phyloP scores from a whole-genome alignment of 2,797 vertebrate genomes.

The Lithobates pipiens region DNA sequence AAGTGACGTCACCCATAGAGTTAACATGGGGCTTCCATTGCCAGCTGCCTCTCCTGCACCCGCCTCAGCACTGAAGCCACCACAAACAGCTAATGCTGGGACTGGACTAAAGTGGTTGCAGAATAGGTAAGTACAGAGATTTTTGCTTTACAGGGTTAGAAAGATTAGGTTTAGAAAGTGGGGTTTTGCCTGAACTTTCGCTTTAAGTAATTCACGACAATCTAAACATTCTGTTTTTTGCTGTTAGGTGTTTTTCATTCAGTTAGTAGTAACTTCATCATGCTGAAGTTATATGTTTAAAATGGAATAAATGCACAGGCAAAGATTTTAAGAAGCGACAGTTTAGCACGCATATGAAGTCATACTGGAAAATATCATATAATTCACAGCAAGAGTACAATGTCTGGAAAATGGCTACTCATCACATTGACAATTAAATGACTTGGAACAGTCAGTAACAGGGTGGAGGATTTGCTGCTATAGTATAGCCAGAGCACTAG shows the following conservation, averaged over 20 bases:
- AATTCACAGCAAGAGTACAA: slow-evolving; percentile 11
- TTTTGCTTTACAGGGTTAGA: too few species aligned
- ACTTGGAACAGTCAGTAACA: slow-evolving; percentile 31
- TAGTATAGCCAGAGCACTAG: slow-evolving; percentile 32
- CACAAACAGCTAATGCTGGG: too few species aligned
- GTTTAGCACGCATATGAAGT: slow-evolving; percentile 12
- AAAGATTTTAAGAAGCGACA: background rate
- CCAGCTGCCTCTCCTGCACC: too few species aligned
- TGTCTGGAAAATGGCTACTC: slow-evolving; percentile 30
- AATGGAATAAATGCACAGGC: slow-evolving; percentile 16
- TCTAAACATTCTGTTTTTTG: background rate
- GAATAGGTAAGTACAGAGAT: too few species aligned
- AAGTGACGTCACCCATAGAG: too few species aligned
- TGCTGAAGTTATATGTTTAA: background rate
- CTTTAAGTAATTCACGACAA: background rate
- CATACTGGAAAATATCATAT: slow-evolving; percentile 21
- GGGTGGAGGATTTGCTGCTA: slow-evolving; percentile 31
- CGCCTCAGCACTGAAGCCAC: too few species aligned
- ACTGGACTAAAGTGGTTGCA: too few species aligned
- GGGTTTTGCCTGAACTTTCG: too few species aligned
- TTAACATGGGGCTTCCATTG: too few species aligned
- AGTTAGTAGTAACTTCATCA: background rate
- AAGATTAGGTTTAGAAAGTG: too few species aligned
- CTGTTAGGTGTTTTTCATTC: background rate
- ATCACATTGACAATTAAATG: slow-evolving; percentile 18